Conservation (phyloP, 37 sponge, comb jelly and placozoan genomes). For the Beroe ovata region DNA sequence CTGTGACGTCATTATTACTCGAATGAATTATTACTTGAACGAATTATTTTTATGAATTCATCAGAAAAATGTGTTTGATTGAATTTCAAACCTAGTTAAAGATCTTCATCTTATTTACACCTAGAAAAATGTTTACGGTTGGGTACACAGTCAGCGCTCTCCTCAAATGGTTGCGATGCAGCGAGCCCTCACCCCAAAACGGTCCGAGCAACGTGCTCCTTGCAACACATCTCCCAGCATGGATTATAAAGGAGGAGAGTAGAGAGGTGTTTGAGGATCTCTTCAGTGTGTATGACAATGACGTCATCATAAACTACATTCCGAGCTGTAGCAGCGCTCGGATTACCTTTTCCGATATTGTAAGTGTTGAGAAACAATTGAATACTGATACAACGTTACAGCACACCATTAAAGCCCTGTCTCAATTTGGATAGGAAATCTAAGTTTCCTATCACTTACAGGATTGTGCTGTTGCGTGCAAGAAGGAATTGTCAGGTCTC, state of each 20-base stretch:
- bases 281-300: constrained; percentile 61
- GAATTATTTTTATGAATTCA: too few species aligned
- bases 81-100: too few species aligned
- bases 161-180: background rate
- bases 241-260: background rate
- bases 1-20: too few species aligned
- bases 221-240: constrained; percentile 16
- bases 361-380: too few species aligned
- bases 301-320: constrained; percentile 33
- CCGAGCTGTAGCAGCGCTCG: constrained; percentile 29
- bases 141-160: constrained; percentile 34
- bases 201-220: constrained; percentile 49
- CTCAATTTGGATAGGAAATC: too few species aligned
- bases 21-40: too few species aligned
- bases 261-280: constrained; percentile 51
- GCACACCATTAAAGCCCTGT: too few species aligned
- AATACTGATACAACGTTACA: too few species aligned
- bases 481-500: constrained; percentile 10
- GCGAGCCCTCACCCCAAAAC: background rate
- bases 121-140: constrained; percentile 24
- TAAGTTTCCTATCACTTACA: background rate
- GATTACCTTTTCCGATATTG: constrained; percentile 49
- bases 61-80: too few species aligned
- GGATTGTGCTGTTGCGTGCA: constrained; percentile 49
- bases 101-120: background rate